Conservation (phyloP, 2,888 invertebrate genomes). For the Perithous albicinctus region DNA sequence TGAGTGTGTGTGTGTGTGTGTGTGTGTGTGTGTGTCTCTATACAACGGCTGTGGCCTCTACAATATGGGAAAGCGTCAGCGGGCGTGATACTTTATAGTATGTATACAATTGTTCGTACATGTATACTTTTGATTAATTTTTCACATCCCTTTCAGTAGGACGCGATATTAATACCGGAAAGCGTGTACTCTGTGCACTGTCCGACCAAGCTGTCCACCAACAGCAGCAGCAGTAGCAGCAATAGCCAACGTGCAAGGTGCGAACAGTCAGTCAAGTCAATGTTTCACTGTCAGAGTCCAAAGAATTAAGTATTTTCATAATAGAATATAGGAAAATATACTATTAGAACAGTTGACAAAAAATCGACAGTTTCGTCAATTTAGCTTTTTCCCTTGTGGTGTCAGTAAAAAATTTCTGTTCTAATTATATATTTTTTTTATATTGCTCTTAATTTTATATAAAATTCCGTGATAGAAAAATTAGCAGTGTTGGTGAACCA, state of each 20-base stretch:
- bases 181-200: conserved; percentile 20
- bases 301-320: background rate
- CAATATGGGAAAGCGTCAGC: conserved; percentile 26
- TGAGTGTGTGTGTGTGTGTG: too few relatives aligned
- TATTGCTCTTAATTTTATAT: too few relatives aligned
- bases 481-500: too few relatives aligned
- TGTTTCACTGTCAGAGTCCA: background rate
- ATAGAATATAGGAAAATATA: background rate
- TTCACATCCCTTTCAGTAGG: conserved; percentile 45
- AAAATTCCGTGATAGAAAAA: too few relatives aligned
- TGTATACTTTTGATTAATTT: conserved; percentile 56
- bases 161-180: conserved; percentile 48
- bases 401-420: too few relatives aligned
- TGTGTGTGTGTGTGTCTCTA: too few relatives aligned
- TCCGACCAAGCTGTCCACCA: conserved; percentile 59
- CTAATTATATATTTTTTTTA: too few relatives aligned
- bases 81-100: conserved; percentile 23
- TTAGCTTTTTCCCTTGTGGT: too few relatives aligned
- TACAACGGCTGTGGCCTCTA: conserved; percentile 13
- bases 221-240: conserved; percentile 15
- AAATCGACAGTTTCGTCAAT: too few relatives aligned
- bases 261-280: conserved; percentile 26
- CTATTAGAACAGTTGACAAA: too few relatives aligned
- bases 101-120: conserved; percentile 15
- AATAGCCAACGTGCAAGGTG: background rate